Conservation (phyloP, 1,140 invertebrate genomes). For the Bombus huntii region DNA sequence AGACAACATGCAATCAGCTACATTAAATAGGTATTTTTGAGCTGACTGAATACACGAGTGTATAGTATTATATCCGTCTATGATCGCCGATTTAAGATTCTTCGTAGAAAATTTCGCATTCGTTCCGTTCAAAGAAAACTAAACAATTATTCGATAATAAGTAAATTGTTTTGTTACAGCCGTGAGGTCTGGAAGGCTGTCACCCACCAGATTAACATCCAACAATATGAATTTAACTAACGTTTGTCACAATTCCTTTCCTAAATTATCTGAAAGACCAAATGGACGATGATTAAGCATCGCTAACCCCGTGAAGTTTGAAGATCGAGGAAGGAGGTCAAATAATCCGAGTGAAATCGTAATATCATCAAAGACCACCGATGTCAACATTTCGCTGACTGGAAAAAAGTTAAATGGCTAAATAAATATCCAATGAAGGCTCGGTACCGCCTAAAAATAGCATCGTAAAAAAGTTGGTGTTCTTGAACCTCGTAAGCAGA, state of each 20-base stretch:
- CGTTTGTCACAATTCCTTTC: too few relatives aligned
- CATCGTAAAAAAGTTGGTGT: conserved; percentile 15
- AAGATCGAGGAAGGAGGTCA: background rate
- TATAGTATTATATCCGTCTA: too few relatives aligned
- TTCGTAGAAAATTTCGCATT: background rate
- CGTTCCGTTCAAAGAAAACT: background rate
- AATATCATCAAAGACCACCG: background rate
- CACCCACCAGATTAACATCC: background rate
- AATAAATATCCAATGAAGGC: conserved; percentile 35
- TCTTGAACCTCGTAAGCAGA: conserved; percentile 52
- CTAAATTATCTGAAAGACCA: background rate
- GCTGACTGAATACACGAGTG: background rate
- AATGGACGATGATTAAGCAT: background rate
- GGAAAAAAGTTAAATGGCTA: background rate
- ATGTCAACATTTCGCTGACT: background rate
- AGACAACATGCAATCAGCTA: too few relatives aligned
- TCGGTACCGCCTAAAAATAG: conserved; percentile 38
- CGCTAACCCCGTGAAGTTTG: background rate
- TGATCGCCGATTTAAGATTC: background rate
- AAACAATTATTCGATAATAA: background rate
- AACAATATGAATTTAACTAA: background rate
- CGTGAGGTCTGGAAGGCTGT: background rate
- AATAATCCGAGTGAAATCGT: background rate
- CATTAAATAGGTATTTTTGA: background rate
- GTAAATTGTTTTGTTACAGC: conserved; percentile 11